Conservation (phyloP, 2,888 invertebrate species). For the Clistopyga incitator region DNA sequence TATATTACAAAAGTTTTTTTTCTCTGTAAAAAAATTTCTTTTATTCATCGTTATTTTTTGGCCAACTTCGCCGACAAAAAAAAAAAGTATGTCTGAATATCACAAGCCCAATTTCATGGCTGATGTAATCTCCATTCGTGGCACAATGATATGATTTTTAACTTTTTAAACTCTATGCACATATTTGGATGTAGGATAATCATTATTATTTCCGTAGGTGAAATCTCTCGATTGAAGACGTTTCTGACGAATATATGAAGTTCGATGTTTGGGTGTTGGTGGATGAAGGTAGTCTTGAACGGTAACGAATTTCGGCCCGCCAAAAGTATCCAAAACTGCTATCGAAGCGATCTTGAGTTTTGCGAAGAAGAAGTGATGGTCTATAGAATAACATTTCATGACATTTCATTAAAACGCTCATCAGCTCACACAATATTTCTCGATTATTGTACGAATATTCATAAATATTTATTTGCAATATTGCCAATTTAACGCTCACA, state of each 20-base stretch:
- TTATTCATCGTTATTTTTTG: too few species aligned
- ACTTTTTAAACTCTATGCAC: conserved; percentile 28
- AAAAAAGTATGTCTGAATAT: not conserved
- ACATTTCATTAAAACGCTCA: too few species aligned
- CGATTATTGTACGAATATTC: too few species aligned
- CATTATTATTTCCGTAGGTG: not conserved
- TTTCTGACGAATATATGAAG: not conserved
- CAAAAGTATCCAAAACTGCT: conserved; percentile 92
- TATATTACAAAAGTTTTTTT: too few species aligned
- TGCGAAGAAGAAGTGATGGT: conserved; percentile 92
- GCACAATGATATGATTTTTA: not conserved
- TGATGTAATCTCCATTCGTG: not conserved
- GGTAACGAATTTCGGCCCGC: conserved; percentile 90
- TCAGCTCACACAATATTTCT: too few species aligned
- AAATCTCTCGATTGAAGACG: not conserved
- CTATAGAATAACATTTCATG: too few species aligned
- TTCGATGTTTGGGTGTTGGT: conserved; percentile 3
- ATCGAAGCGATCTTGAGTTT: conserved; percentile 91
- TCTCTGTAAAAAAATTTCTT: too few species aligned
- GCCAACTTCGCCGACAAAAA: too few species aligned
- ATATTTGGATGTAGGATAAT: conserved; percentile 6
- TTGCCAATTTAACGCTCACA: too few species aligned
- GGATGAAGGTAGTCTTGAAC: conserved; percentile 87
- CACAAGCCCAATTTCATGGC: not conserved
- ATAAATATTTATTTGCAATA: too few species aligned